phyloP scores from a whole-genome alignment of 2,113 vertebrate genomes.

The Aptenodytes forsteri region DNA sequence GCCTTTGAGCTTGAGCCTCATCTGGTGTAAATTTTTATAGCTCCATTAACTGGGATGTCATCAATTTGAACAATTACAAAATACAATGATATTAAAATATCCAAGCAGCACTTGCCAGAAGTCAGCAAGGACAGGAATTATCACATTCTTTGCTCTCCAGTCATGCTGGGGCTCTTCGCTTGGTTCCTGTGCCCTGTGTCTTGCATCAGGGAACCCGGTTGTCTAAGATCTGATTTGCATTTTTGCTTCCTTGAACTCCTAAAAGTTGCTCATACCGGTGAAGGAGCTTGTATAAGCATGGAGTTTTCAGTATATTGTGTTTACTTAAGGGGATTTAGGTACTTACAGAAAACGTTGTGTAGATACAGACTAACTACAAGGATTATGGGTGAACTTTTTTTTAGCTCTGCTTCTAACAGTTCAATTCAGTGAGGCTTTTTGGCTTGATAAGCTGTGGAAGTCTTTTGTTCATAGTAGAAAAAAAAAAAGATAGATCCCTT shows the following conservation, averaged over 20 bases:
- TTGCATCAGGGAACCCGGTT: neutral
- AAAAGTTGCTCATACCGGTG: neutral
- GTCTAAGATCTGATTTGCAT: neutral
- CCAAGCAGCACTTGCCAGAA: neutral
- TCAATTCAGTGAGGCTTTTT: neutral
- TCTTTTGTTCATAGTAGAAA: neutral
- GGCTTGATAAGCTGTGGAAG: neutral
- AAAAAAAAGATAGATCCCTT: neutral
- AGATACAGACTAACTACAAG: neutral
- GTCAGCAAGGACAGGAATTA: neutral
- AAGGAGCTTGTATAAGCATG: neutral
- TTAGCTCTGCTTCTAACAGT: neutral
- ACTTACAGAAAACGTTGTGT: neutral
- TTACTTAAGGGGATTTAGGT: slow-evolving; percentile 14
- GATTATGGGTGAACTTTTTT: neutral
- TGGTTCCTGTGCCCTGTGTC: neutral
- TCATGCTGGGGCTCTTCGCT: neutral
- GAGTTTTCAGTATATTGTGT: neutral
- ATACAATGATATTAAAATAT: neutral
- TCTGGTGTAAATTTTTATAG: neutral
- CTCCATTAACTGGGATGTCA: neutral
- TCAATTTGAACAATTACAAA: slow-evolving; percentile 21
- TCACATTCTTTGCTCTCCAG: neutral
- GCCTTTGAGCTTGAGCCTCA: neutral
- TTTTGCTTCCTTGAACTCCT: neutral